Conservation (phyloP, 53 echinoderm and acorn worm genomes). For the Paelopatides confundens region DNA sequence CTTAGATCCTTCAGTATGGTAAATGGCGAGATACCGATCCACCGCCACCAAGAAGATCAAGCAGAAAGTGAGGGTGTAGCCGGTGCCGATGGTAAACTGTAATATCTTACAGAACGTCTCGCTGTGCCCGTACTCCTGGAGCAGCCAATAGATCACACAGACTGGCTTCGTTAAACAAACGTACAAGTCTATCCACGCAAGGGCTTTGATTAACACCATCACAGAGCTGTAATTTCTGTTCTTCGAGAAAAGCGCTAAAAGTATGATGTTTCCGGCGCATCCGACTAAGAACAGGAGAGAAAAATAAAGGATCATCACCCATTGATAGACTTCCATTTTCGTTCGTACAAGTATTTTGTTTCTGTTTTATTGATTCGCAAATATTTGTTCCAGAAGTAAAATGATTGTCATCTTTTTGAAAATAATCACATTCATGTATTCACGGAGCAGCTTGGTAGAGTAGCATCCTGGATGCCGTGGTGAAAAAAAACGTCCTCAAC, state of each 20-base stretch:
- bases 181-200: conserved; percentile 1
- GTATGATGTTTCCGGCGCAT: not conserved
- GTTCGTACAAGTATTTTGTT: too few species aligned
- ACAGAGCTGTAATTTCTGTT: conserved; percentile 37
- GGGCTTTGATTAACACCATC: conserved; percentile 33
- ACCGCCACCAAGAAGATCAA: conserved; percentile 25
- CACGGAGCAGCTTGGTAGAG: too few species aligned
- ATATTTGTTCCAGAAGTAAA: too few species aligned
- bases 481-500: too few species aligned
- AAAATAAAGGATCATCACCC: conserved; percentile 19
- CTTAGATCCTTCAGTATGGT: conserved; percentile 6
- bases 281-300: conserved; percentile 11
- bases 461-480: too few species aligned
- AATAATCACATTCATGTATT: too few species aligned
- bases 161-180: conserved; percentile 23
- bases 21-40: conserved; percentile 40
- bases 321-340: conserved; percentile 21
- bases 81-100: conserved; percentile 28
- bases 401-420: too few species aligned
- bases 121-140: not conserved
- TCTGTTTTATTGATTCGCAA: too few species aligned
- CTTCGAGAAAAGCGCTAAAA: not conserved
- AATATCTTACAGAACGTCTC: not conserved
- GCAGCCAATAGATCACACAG: conserved; percentile 3
- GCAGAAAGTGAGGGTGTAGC: conserved; percentile 25